Percentiles rank a stretch among this genome's conserved stretches.
Conservation (phyloP, 2,888 invertebrate species). For the Amorpha juglandis region DNA sequence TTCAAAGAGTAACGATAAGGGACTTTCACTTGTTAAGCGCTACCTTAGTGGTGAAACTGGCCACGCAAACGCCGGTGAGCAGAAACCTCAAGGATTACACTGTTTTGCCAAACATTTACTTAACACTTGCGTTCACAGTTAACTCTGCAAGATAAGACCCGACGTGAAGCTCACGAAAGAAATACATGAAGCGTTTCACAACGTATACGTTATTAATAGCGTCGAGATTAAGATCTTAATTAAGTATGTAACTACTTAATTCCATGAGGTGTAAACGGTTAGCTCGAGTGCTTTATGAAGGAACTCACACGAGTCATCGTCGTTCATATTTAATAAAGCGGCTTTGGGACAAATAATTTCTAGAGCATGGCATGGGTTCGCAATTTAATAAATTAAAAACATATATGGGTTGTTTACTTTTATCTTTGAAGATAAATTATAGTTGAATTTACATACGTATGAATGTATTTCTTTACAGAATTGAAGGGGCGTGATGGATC, state of each 20-base stretch:
- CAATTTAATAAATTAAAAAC: not conserved
- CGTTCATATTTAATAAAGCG: slow-evolving; percentile 31
- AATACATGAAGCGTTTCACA: slow-evolving; percentile 40
- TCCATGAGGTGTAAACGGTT: slow-evolving; percentile 33
- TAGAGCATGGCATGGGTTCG: not conserved
- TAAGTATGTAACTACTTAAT: slow-evolving; percentile 35
- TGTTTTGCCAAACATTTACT: slow-evolving; percentile 73
- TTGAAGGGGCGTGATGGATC: too few relatives aligned
- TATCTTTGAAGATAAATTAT: too few relatives aligned
- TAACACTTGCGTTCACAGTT: slow-evolving; percentile 55
- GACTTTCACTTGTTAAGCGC: slow-evolving; percentile 45
- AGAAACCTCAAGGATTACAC: slow-evolving; percentile 72
- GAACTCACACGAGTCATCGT: slow-evolving; percentile 33
- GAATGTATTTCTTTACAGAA: too few relatives aligned
- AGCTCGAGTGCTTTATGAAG: slow-evolving; percentile 36
- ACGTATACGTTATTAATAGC: slow-evolving; percentile 22
- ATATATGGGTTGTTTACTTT: too few relatives aligned
- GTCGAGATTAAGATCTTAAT: slow-evolving; percentile 28
- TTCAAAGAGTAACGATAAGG: slow-evolving; percentile 68
- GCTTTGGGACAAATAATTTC: not conserved
- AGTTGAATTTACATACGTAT: too few relatives aligned
- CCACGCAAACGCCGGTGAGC: slow-evolving; percentile 41
- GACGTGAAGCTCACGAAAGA: slow-evolving; percentile 43
- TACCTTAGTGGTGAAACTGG: slow-evolving; percentile 57
- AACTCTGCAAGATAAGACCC: slow-evolving; percentile 41